Conservation (phyloP, 92 coral and sea anemone genomes). For the Palythoa grandis region DNA sequence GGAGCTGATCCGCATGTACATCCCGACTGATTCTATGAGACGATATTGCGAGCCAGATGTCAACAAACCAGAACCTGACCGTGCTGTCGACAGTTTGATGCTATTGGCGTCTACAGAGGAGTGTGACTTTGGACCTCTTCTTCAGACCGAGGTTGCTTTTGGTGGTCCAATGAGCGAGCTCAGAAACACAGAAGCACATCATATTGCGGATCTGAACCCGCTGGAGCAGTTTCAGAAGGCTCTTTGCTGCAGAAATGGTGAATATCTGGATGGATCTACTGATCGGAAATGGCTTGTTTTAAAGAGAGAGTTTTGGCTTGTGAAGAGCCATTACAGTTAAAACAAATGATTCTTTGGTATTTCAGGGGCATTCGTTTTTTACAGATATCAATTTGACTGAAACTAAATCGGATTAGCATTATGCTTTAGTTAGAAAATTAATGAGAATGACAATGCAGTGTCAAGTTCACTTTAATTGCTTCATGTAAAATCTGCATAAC, state of each 20-base stretch:
- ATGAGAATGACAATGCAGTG: no score
- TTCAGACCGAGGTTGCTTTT: slow-evolving; percentile 55
- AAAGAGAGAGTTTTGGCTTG: slow-evolving; percentile 9
- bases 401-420: no score
- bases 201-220: background rate
- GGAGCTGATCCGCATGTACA: slow-evolving; percentile 36
- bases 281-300: background rate
- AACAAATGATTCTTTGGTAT: no score
- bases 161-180: slow-evolving; percentile 1
- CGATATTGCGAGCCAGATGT: slow-evolving; percentile 56
- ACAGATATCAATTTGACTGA: no score
- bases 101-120: slow-evolving; percentile 48
- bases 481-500: no score
- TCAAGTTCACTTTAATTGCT: no score
- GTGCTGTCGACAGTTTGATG: slow-evolving; percentile 45
- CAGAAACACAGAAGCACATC: background rate
- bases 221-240: background rate
- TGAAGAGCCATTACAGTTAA: background rate
- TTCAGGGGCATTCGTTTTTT: no score
- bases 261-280: background rate
- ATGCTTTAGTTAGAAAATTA: no score
- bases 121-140: slow-evolving; percentile 49
- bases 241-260: background rate
- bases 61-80: slow-evolving; percentile 27
- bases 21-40: slow-evolving; percentile 49